Conservation (phyloP, 1,140 invertebrate genomes). For the Campoletis sonorensis region DNA sequence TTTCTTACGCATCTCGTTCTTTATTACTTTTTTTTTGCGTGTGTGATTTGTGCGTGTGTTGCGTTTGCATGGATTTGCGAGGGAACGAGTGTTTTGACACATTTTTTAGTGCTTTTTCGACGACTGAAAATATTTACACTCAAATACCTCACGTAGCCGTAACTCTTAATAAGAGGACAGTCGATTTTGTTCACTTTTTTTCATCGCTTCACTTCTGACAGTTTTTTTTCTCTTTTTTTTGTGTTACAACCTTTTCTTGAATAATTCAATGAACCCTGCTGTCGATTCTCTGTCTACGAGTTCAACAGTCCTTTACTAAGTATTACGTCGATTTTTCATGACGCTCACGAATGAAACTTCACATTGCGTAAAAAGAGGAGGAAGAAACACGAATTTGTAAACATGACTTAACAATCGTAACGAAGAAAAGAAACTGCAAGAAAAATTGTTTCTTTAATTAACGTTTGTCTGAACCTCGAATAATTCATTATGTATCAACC, state of each 20-base stretch:
- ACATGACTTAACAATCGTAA: too few species aligned
- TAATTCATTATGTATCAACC: too few species aligned
- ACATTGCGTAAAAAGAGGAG: not conserved
- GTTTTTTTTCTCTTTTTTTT: slow-evolving; percentile 36
- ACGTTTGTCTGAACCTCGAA: too few species aligned
- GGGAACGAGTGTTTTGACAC: slow-evolving; percentile 36
- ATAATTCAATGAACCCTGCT: not conserved
- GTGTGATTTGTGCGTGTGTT: slow-evolving; percentile 28
- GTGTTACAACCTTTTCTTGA: not conserved
- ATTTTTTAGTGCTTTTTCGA: slow-evolving; percentile 28
- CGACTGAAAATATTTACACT: slow-evolving; percentile 52
- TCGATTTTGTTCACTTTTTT: slow-evolving; percentile 18
- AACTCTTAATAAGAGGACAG: not conserved
- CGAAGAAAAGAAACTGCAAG: not conserved
- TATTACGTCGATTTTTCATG: slow-evolving; percentile 25
- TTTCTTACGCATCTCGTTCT: slow-evolving; percentile 3
- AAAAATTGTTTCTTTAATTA: not conserved
- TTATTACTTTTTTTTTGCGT: slow-evolving; percentile 8
- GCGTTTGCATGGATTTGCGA: slow-evolving; percentile 35
- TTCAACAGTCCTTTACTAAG: slow-evolving; percentile 29
- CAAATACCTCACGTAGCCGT: slow-evolving; percentile 50
- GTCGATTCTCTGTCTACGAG: slow-evolving; percentile 18
- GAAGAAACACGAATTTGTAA: not conserved
- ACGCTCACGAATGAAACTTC: not conserved
- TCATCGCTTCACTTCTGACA: too few species aligned